These are phyloP conservation scores for Drosophila melanogaster DNA, from an alignment of 1,140 invertebrate species.

Conservation along the genomic window DNA sequence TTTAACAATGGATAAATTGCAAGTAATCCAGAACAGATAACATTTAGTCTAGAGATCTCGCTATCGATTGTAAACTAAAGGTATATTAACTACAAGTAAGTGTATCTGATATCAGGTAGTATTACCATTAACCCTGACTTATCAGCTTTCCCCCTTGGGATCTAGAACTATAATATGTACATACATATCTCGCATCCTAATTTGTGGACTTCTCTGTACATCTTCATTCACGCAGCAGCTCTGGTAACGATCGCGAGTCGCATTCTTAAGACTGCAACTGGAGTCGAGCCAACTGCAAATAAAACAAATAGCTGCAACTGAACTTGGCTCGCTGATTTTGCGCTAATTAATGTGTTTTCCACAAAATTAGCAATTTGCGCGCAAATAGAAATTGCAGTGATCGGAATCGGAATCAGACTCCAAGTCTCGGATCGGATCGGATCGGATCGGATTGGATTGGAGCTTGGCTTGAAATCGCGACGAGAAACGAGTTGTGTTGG, in stretches of 20 bases:
- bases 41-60: no score
- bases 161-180: not conserved
- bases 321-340: constrained; percentile 69
- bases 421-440: constrained; percentile 29
- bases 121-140: no score
- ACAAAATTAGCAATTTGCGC: constrained; percentile 82
- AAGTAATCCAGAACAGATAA: no score
- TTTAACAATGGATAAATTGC: no score
- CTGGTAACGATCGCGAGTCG: constrained; percentile 12
- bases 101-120: no score
- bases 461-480: constrained; percentile 9
- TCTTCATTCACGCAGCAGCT: not conserved
- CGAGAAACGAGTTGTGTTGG: constrained; percentile 44
- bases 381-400: constrained; percentile 74
- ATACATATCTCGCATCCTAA: not conserved
- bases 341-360: constrained; percentile 83
- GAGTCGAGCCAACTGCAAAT: constrained; percentile 10
- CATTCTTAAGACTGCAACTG: constrained; percentile 23
- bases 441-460: not conserved
- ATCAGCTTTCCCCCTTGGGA: no score
- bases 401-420: constrained; percentile 44
- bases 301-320: constrained; percentile 45
- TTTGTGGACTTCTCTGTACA: not conserved
- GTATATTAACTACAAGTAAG: no score
- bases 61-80: no score